Conservation (phyloP, 2,113 vertebrate genomes). For the Peromyscus polionotus region DNA sequence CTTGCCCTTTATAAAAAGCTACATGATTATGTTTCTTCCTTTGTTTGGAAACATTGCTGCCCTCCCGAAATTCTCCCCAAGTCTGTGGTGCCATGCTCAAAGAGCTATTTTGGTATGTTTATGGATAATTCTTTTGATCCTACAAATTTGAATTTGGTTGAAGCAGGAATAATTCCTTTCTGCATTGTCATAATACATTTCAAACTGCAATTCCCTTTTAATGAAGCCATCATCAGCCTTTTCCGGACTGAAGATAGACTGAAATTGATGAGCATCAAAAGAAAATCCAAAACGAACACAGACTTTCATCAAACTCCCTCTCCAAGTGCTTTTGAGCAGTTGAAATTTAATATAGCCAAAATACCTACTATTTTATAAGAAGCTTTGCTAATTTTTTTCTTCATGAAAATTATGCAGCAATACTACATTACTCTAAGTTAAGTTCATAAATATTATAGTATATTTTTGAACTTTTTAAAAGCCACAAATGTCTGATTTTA, state of each 20-base stretch:
- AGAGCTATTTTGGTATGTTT: slow-evolving; percentile 3
- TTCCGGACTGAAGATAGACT: background rate
- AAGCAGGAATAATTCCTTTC: background rate
- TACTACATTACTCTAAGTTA: background rate
- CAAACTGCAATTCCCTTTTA: background rate
- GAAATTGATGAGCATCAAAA: background rate
- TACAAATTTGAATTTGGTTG: slow-evolving; percentile 28
- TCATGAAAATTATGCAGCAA: background rate
- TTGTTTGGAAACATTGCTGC: background rate
- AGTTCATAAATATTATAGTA: background rate
- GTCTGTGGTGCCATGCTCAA: background rate
- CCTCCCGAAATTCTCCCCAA: background rate
- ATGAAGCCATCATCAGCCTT: background rate
- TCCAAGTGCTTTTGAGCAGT: background rate
- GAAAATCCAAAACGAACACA: background rate
- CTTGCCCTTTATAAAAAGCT: background rate
- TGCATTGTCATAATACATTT: background rate
- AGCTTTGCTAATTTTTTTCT: background rate
- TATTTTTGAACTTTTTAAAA: background rate
- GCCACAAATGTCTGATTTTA: slow-evolving; percentile 53
- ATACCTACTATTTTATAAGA: background rate
- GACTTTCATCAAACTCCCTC: background rate
- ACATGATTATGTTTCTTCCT: background rate
- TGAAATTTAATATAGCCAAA: background rate
- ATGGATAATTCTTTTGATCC: background rate